Evolutionary conservation across 2,113 vertebrate genomes (phyloP), one percentile per base, ranked within the genome.

Genomic region (Zootoca vivipara): DNA sequence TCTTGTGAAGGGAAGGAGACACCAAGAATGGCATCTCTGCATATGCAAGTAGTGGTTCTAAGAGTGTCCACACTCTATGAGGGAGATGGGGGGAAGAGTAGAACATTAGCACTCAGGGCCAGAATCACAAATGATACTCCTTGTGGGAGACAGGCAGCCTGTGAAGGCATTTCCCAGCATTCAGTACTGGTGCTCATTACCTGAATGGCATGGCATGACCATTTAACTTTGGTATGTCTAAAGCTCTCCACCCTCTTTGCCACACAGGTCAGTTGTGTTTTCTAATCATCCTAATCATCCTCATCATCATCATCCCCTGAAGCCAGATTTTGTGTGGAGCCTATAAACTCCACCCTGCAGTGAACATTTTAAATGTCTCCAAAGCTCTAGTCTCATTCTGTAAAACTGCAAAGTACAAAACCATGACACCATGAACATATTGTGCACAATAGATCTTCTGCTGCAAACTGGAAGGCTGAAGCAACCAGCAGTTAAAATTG

Each of bases 401-500:
- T 30, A 72, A 58, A 30, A 38, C 15, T 78, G 2, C 33, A 58
- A 2, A 72, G 42, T 62, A n/a, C 2, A 24, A 80, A 75, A 83
- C 24, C n/a, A 15, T 7, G 8, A 65, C 10, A 12, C 18, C 30
- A 5, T 26, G 22, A 20, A 35, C 62, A 30, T 78, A 77, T 30
- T 88, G 81, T 56, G 42, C 40, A 56, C 62, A 83, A 20, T 52
- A 56, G n/a, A 38, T 56, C 5, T 69, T 64, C 28, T 38, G 7
- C 42, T n/a, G 33, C 5, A 72, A 70, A 52, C 24, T 20, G 28
- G 65, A 73, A 30, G 5, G 35, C 52, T 58, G 26, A 26, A 73
- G 69, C 28, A 87, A 72, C 78, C 13, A 86, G 22, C 73, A 65
- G 58, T 62, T 80, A 18, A 87, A 87, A 72, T 52, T 64, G 52